Base-by-base conservation (phyloP, 37 sponge, comb jelly and placozoan genomes). In the Chondrilla cf. caribensis region DNA sequence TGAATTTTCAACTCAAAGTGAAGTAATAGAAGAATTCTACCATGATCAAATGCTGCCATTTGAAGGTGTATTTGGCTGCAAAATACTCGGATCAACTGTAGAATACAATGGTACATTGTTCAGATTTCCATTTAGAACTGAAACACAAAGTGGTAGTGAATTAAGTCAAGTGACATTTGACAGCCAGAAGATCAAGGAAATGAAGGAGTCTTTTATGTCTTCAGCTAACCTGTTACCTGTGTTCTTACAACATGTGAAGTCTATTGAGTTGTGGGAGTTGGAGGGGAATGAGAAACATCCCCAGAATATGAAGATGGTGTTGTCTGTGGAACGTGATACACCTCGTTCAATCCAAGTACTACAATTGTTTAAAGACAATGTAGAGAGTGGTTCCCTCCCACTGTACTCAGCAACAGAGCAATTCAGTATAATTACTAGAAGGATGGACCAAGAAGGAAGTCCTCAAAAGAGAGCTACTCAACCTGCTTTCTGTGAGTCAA, bases 81-180 rank as follows among this genome's bases (percentile, higher is more conserved):
- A 88, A 41, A 51, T 90, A 31, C 82, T 86, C 25, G 82, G 88
- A 18, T 32, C 44, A 39, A 35, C 8, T 32, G 29, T 17, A n/a
- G 76, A 39, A 40, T 94, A 80, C 60, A 31, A 85, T 79, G 91
- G 95, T 18, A 94, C 95, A 0, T 41, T 94, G 38, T 94, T 94
- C 42, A 55, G 95, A 0, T 86, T 94, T 81, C 95, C 95, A 15
- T 77, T 91, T 36, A 83, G 95, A 19, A 43, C 54, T 11, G 38
- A 22, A 0, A 68, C 81, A 26, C 58, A 60, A 47, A 8, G 18
- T 0, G 29, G 21, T 0, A 90, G 90, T 78, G 66, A 86, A 79
- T 86, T 90, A 47, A 83, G 62, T 70, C 22, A 70, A 32, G 55
- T 60, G 21, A 38, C 71, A 29, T 70, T 75, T 38, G 65, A 78